A percentile compares a stretch with the other conserved stretches of the same genome.
Conservation (phyloP, 1,140 invertebrate genomes). For the Solen grandis region DNA sequence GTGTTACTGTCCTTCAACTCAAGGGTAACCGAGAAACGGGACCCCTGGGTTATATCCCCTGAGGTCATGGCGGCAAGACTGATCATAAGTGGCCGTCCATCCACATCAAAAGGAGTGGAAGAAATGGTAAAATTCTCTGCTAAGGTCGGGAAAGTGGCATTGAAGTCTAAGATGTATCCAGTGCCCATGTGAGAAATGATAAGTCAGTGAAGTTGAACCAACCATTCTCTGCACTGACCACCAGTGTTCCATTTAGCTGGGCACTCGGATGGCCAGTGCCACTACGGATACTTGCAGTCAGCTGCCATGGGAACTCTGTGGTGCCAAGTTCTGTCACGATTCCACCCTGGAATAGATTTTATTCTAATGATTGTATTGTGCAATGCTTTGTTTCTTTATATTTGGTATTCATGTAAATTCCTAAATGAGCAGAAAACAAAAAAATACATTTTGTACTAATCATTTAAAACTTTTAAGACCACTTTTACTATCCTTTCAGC, state of each 20-base stretch:
- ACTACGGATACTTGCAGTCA: constrained; percentile 34
- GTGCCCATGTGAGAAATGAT: constrained; percentile 42
- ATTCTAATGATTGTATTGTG: no score
- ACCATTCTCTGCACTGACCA: constrained; percentile 16
- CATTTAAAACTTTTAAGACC: no score
- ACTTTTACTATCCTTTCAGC: no score
- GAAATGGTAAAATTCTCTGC: constrained; percentile 63
- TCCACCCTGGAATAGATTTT: constrained; percentile 36
- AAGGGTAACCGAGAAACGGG: constrained; percentile 46
- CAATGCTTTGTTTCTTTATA: no score
- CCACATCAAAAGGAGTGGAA: constrained; percentile 45
- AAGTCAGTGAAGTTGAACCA: constrained; percentile 50
- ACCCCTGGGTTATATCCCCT: constrained; percentile 19
- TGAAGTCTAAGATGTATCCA: constrained; percentile 69
- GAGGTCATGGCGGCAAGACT: constrained; percentile 29
- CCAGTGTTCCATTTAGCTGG: constrained; percentile 20
- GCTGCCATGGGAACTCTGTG: constrained; percentile 35
- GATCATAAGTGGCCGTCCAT: constrained; percentile 33
- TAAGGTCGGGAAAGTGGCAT: constrained; percentile 59
- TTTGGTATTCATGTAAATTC: no score
- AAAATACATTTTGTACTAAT: no score
- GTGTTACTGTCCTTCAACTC: constrained; percentile 62
- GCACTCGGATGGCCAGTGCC: constrained; percentile 45
- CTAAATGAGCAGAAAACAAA: no score
- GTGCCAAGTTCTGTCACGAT: constrained; percentile 35